Evolutionary conservation across 2,113 vertebrate genomes (phyloP), one percentile per base, ranked within the genome.

Genomic region (Erpornis zantholeuca): DNA sequence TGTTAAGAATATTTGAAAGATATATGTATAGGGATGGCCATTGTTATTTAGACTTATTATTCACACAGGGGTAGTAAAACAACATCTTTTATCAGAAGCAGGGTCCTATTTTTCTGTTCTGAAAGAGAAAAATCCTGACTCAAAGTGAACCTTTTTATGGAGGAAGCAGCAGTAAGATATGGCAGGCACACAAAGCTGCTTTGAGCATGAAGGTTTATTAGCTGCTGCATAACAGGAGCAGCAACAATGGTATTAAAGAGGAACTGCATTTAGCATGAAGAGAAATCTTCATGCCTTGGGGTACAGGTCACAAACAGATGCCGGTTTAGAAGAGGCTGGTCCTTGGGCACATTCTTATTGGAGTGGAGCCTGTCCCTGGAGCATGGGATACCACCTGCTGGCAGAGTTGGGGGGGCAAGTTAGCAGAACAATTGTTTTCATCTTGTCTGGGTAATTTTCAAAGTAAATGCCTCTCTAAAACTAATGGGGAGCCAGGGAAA

Each of bases 171-270:
- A 90, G 84, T 90, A 57, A 72, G 80, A 84, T 92, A 79, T 57
- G 83, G 93, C 90, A 84, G 61, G 57, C 80, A 35, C 92, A 94
- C 90, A 95, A 93, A 96, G 80, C 86, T 83, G 80, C 92, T 94
- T 92, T 71, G 92, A 95, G 93, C 72, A 75, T 73, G 72, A 82
- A 76, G 88, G 76, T 88, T 95, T 94, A 81, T 93, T 79, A 96
- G 76, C 88, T 81, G 76, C 93, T 82, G 86, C 82, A 68, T 78
- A 90, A 95, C 72, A 86, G 94, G 49, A 88, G 61, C 82, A 54
- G 76, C 86, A 93, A 90, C 86, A 95, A 84, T 61, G 35, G 80
- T 35, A 88, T 92, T 93, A 86, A 88, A 88, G 75, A 88, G n/a
- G 56, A 60, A 70, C 65, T 73, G 85, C 77, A 88, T 71, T 95